A percentile compares a stretch with the other conserved stretches of the same genome.
Conservation (phyloP, 2,113 vertebrate species). For the Cettia cetti region DNA sequence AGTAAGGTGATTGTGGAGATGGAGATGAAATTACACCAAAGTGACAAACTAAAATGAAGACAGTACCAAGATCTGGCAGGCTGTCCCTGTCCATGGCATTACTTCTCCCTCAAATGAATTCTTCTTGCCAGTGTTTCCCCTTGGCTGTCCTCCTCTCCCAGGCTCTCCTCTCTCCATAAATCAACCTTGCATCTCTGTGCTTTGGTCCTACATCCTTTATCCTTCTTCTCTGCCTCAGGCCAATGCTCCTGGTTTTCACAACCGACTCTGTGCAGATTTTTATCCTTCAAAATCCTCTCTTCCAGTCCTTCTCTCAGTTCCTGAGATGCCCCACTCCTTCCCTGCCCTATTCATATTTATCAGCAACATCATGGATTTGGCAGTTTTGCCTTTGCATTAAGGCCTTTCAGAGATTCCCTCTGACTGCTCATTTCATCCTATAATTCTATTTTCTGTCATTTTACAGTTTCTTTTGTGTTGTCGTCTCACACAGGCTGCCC, state of each 20-base stretch:
- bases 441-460: neutral
- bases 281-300: neutral
- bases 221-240: neutral
- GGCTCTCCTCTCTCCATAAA: neutral
- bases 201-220: neutral
- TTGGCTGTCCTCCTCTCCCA: neutral
- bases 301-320: neutral
- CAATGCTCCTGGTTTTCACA: neutral
- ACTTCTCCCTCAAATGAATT: neutral
- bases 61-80: neutral
- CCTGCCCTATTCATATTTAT: neutral
- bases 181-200: neutral
- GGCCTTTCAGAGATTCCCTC: neutral
- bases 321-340: neutral
- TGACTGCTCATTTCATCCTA: neutral
- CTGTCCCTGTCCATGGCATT: neutral
- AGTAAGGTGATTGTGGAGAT: neutral
- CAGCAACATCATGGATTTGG: neutral
- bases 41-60: neutral
- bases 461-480: accelerated
- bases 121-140: neutral
- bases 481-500: neutral
- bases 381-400: neutral
- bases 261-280: neutral
- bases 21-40: neutral